phyloP scores from a whole-genome alignment of 2,113 vertebrate species.

The Microtus oregoni region DNA sequence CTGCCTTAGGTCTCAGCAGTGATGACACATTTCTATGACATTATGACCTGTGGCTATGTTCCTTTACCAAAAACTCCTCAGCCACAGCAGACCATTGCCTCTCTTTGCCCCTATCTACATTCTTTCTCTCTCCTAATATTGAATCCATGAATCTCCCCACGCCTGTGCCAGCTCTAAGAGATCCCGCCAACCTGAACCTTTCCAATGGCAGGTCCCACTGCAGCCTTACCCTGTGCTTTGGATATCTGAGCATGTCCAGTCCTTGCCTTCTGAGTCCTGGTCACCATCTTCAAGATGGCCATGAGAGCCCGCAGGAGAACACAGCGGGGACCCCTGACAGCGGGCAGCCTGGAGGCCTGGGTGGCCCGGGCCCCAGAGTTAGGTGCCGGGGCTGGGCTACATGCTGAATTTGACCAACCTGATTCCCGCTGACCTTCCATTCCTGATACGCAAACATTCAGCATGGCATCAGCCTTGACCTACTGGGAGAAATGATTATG shows the following conservation, averaged over 20 bases:
- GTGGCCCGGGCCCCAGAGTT: constrained; percentile 81
- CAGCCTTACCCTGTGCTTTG: constrained; percentile 26
- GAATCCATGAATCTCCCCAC: neutral
- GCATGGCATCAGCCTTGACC: neutral
- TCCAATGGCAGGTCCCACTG: too few species aligned
- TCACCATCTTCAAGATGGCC: neutral
- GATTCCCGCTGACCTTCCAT: neutral
- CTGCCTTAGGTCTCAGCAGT: too few species aligned
- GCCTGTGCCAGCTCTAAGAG: too few species aligned
- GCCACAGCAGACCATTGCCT: neutral
- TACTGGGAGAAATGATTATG: too few species aligned
- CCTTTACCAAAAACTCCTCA: too few species aligned
- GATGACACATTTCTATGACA: too few species aligned
- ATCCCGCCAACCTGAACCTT: too few species aligned
- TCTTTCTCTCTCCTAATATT: neutral
- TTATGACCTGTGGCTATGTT: too few species aligned
- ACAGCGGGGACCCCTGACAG: neutral
- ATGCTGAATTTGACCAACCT: too few species aligned
- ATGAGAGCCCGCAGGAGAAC: neutral
- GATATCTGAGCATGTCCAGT: neutral
- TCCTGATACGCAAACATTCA: neutral
- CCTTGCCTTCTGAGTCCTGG: neutral
- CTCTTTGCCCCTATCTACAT: neutral
- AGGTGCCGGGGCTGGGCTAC: constrained; percentile 63
- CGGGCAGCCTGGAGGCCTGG: constrained; percentile 2